A percentile compares a stretch with the other conserved stretches of the same genome.
These are phyloP conservation scores for Alexandromys fortis DNA, from an alignment of 2,113 vertebrate genomes.

Conservation along the genomic window DNA sequence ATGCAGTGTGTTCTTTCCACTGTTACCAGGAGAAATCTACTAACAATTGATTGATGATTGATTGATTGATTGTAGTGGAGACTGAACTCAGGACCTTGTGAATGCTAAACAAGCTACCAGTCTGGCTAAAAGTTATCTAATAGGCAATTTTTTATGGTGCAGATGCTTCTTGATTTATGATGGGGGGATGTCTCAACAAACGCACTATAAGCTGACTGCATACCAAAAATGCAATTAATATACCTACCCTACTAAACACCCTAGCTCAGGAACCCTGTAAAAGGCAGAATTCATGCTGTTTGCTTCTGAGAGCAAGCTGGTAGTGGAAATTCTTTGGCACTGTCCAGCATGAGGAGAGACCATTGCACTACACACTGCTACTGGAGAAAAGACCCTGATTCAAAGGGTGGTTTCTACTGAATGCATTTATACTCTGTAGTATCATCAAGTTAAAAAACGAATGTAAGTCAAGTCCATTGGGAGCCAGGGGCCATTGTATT, in stretches of 20 bases:
- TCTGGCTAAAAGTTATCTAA: neutral
- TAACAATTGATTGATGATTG: neutral
- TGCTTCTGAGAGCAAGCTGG: neutral
- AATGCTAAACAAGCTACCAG: neutral
- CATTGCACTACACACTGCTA: fast-evolving
- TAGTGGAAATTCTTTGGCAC: too few species aligned
- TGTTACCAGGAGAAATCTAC: neutral
- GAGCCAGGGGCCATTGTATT: neutral
- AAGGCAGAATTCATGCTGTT: neutral
- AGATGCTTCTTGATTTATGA: neutral
- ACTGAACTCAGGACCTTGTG: neutral
- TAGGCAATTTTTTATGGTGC: neutral
- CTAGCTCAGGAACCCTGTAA: neutral
- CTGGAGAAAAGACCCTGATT: neutral
- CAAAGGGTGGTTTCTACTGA: neutral
- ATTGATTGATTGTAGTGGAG: neutral
- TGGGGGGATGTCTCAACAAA: neutral
- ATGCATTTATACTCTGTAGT: neutral
- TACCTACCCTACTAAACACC: too few species aligned
- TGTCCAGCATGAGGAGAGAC: neutral
- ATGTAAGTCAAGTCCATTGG: neutral
- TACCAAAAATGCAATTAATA: neutral
- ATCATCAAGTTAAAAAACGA: neutral
- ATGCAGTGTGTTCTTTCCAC: neutral
- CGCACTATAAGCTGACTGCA: neutral